Conservation (phyloP, 1,140 invertebrate species). For the Leptonema lineaticorne region DNA sequence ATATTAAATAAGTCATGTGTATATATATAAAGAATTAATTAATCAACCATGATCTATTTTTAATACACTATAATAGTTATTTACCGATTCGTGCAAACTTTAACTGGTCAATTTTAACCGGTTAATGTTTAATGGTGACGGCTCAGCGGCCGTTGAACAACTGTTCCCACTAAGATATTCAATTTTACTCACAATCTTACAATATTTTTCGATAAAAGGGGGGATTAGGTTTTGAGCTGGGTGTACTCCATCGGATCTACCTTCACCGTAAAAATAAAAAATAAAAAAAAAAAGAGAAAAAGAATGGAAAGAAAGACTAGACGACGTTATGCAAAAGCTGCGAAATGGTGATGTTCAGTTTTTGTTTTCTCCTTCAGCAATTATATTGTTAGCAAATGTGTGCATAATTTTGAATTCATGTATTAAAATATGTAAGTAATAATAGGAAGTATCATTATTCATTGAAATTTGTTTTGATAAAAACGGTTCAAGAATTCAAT, state of each 20-base stretch:
- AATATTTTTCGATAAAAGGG: neutral
- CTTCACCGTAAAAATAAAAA: neutral
- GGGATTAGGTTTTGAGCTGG: neutral
- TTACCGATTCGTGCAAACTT: neutral
- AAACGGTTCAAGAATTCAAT: too few species aligned
- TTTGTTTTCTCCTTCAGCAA: too few species aligned
- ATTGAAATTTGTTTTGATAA: too few species aligned
- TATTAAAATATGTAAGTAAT: too few species aligned
- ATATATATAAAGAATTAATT: too few species aligned
- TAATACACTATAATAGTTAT: too few species aligned
- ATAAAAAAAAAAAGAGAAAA: too few species aligned
- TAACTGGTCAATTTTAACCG: slow-evolving; percentile 5
- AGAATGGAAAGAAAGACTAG: neutral
- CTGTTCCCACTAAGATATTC: neutral
- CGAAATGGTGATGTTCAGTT: neutral
- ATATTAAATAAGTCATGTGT: too few species aligned
- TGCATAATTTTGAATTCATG: too few species aligned
- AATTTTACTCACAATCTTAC: neutral
- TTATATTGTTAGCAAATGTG: too few species aligned
- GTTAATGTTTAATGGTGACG: neutral
- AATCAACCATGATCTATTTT: too few species aligned
- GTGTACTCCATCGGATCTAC: neutral
- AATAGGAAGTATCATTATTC: too few species aligned
- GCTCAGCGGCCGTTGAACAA: slow-evolving; percentile 5
- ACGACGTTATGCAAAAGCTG: neutral